Evolutionary conservation across 1,140 invertebrate species (phyloP).

Genomic region (Drosophila murphyi): DNA sequence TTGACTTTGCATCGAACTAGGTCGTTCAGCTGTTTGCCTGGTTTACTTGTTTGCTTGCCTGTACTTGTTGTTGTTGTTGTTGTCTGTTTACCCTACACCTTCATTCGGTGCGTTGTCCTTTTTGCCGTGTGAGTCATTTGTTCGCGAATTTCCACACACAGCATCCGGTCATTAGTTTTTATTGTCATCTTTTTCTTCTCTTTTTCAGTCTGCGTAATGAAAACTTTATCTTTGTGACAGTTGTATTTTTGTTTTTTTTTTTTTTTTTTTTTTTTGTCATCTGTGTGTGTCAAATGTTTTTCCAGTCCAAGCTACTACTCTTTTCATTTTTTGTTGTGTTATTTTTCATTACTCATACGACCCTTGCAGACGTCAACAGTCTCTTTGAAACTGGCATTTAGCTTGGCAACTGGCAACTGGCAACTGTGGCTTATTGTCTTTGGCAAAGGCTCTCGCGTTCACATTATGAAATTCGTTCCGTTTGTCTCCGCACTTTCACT

Average conservation of each 20-base stretch:
- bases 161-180: slow-evolving; percentile 59
- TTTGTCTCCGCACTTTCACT: slow-evolving; percentile 65
- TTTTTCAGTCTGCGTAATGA: slow-evolving; percentile 64
- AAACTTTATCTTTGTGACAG: slow-evolving; percentile 76
- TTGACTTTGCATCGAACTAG: slow-evolving; percentile 77
- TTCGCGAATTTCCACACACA: slow-evolving; percentile 41
- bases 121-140: slow-evolving; percentile 47
- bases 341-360: slow-evolving; percentile 77
- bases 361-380: slow-evolving; percentile 23
- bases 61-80: neutral
- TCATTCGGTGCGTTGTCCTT: slow-evolving; percentile 22
- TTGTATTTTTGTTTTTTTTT: slow-evolving; percentile 5
- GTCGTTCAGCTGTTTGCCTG: slow-evolving; percentile 66
- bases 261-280: slow-evolving; percentile 7
- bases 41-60: slow-evolving; percentile 18
- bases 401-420: slow-evolving; percentile 40
- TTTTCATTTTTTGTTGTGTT: neutral
- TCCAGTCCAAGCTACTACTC: neutral
- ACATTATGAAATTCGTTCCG: slow-evolving; percentile 61
- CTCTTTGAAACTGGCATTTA: slow-evolving; percentile 34
- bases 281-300: slow-evolving; percentile 28
- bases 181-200: slow-evolving; percentile 16
- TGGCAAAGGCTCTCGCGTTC: slow-evolving; percentile 20
- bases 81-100: neutral
- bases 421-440: slow-evolving; percentile 26